Conservation (phyloP, 2,797 vertebrate genomes). For the Nannoperca australis region DNA sequence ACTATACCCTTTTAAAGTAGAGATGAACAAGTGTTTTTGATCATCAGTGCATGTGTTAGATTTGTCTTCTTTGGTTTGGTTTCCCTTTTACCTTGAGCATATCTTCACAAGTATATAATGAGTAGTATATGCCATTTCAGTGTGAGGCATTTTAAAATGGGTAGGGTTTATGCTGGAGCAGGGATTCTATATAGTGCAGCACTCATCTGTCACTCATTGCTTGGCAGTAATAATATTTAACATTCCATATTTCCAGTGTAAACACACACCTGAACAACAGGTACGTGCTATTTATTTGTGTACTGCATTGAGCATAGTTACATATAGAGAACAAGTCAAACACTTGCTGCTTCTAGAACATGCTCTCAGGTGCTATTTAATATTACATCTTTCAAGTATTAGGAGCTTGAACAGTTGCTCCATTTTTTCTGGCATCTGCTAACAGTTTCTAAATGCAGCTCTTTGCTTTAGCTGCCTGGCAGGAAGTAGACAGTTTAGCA, state of each 20-base stretch:
- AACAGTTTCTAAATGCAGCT: constrained; percentile 65
- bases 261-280: constrained; percentile 5
- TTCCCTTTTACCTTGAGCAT: neutral
- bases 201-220: constrained; percentile 40
- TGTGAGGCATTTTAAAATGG: constrained; percentile 1
- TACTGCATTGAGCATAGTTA: neutral
- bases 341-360: neutral
- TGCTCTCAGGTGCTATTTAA: constrained; percentile 10
- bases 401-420: constrained; percentile 33
- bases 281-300: neutral
- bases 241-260: neutral
- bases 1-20: constrained; percentile 1
- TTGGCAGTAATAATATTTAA: constrained; percentile 31
- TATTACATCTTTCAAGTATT: constrained; percentile 46
- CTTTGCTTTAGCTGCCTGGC: constrained; percentile 72
- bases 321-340: constrained; percentile 2
- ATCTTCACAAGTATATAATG: neutral
- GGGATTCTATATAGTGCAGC: constrained; percentile 8
- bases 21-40: neutral
- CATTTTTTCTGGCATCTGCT: constrained; percentile 50
- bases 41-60: neutral
- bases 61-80: neutral
- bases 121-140: constrained; percentile 21
- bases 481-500: constrained; percentile 78
- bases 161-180: constrained; percentile 7